Conservation (phyloP, 1,140 invertebrate species). For the Drosophila pseudoobscura region DNA sequence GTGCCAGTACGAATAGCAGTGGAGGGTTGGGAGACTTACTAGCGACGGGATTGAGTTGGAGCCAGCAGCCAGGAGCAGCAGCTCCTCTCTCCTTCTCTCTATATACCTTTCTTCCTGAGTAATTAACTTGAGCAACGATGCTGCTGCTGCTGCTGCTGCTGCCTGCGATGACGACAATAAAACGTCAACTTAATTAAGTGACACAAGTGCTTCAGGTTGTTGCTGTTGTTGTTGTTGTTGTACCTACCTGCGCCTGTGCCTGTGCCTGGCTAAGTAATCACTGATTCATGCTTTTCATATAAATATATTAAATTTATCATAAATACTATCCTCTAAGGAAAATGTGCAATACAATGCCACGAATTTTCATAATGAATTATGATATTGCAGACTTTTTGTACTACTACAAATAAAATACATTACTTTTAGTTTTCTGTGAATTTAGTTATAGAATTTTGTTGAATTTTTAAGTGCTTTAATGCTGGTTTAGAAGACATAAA, state of each 20-base stretch:
- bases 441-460: no score
- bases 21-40: constrained; percentile 33
- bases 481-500: no score
- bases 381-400: no score
- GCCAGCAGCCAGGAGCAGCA: constrained; percentile 17
- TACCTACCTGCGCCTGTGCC: not conserved
- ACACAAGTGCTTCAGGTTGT: constrained; percentile 68
- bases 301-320: constrained; percentile 15
- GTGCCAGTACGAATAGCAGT: constrained; percentile 30
- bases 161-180: constrained; percentile 66
- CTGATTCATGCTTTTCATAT: not conserved
- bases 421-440: no score
- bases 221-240: constrained; percentile 33
- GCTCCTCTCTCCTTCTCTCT: no score
- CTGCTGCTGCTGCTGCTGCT: constrained; percentile 4
- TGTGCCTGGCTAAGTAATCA: no score
- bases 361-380: no score
- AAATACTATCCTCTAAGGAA: not conserved
- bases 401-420: no score
- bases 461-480: no score
- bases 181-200: constrained; percentile 78
- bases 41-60: constrained; percentile 17
- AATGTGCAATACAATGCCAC: no score
- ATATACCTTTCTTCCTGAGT: constrained; percentile 41
- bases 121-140: constrained; percentile 75